Conservation (phyloP, 1,140 invertebrate species). For the Apolygus lucorum region DNA sequence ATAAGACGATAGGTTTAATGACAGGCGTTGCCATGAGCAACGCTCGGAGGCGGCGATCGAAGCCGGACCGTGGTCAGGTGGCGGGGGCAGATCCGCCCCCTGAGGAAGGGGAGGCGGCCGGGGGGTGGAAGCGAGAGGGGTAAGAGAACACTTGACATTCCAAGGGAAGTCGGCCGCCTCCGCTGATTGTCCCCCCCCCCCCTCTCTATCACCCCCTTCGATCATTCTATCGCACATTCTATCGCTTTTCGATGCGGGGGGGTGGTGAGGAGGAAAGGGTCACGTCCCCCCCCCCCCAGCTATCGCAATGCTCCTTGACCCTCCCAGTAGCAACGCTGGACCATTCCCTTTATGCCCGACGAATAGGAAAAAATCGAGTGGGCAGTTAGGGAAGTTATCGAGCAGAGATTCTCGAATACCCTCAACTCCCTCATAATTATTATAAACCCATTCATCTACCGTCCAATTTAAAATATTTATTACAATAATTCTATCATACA, state of each 20-base stretch:
- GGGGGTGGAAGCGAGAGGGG: background rate
- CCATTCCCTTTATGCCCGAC: background rate
- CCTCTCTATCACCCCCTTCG: background rate
- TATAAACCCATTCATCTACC: too few relatives aligned
- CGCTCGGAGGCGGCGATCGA: slow-evolving; percentile 20
- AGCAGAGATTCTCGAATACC: too few relatives aligned
- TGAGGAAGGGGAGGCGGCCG: background rate
- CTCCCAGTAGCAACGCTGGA: background rate
- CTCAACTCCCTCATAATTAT: too few relatives aligned
- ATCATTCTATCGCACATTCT: slow-evolving; percentile 4
- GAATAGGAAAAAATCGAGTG: too few relatives aligned
- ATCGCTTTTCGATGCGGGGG: too few relatives aligned
- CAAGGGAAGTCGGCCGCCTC: slow-evolving; percentile 18
- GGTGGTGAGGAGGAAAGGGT: too few relatives aligned
- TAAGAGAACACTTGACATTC: slow-evolving; percentile 19
- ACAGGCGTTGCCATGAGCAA: slow-evolving; percentile 18
- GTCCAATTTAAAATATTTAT: too few relatives aligned
- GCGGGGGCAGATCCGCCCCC: slow-evolving; percentile 13
- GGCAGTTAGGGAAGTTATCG: too few relatives aligned
- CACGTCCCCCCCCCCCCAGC: too few relatives aligned
- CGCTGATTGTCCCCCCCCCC: slow-evolving; percentile 18
- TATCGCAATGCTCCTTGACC: background rate
- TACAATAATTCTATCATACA: too few relatives aligned
- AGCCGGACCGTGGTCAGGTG: slow-evolving; percentile 22
- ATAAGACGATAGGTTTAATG: slow-evolving; percentile 24